These are phyloP conservation scores for Todus mexicanus DNA, from an alignment of 2,797 vertebrate genomes.

Conservation along the genomic window DNA sequence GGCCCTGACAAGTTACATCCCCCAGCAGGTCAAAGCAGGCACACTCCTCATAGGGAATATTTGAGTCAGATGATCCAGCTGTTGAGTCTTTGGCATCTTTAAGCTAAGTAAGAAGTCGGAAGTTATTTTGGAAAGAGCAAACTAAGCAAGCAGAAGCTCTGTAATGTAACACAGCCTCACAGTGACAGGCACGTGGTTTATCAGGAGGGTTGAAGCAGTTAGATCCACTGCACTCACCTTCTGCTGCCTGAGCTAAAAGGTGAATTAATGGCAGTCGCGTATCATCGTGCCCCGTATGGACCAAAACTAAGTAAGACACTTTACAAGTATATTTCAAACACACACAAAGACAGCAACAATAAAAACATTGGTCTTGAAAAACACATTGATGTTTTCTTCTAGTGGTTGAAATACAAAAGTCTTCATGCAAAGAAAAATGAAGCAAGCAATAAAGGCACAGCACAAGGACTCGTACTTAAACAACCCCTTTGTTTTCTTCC, in stretches of 20 bases:
- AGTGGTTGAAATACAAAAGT: background rate
- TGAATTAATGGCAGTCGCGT: background rate
- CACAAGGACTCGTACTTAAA: background rate
- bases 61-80: background rate
- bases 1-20: background rate
- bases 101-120: background rate
- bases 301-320: background rate
- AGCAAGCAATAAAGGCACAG: background rate
- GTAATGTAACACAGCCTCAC: accelerated
- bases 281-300: background rate
- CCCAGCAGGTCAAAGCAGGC: background rate
- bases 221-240: background rate
- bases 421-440: background rate
- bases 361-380: background rate
- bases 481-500: background rate
- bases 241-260: background rate
- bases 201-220: background rate
- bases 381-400: background rate
- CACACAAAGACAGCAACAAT: background rate
- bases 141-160: background rate
- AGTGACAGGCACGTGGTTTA: background rate
- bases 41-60: background rate
- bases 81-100: background rate
- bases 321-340: background rate
- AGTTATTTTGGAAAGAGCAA: background rate